phyloP scores from a whole-genome alignment of 2,888 invertebrate genomes.

The Coelopa pilipes region DNA sequence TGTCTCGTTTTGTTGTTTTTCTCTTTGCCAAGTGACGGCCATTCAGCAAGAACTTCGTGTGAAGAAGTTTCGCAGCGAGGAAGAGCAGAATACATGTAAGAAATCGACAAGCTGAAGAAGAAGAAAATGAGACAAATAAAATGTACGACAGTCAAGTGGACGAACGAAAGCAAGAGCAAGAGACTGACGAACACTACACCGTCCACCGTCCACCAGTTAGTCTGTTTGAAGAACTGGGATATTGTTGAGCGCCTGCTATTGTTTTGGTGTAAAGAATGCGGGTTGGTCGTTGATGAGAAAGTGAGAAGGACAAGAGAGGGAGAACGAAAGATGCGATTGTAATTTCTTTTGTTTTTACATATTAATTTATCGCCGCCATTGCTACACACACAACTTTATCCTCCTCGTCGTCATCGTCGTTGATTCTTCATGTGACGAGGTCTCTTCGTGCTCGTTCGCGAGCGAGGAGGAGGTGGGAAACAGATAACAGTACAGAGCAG shows the following conservation, averaged over 20 bases:
- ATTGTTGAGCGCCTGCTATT: background rate
- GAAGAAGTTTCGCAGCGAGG: conserved; percentile 7
- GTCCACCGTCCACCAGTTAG: too few relatives aligned
- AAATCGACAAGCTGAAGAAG: background rate
- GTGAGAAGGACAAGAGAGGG: background rate
- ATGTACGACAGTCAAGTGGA: background rate
- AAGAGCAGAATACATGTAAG: background rate
- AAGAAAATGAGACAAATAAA: conserved; percentile 11
- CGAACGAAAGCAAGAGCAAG: too few relatives aligned
- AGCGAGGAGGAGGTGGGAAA: background rate
- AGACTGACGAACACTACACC: too few relatives aligned
- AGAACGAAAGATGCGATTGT: conserved; percentile 6
- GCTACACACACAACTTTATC: conserved; percentile 36
- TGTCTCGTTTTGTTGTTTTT: conserved; percentile 12
- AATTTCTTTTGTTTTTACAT: conserved; percentile 41
- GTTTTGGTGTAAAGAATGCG: background rate
- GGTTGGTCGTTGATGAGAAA: background rate
- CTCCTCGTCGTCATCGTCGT: conserved; percentile 19
- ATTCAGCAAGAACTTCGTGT: conserved; percentile 21
- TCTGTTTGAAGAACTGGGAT: background rate
- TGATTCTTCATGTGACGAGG: conserved; percentile 11
- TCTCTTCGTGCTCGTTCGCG: too few relatives aligned
- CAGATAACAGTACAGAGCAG: background rate
- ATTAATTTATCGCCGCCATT: conserved; percentile 41
- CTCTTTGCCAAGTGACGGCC: background rate